These are phyloP conservation scores for Chaetodon trifasciatus DNA, from an alignment of 2,797 vertebrate species.

Conservation along the genomic window DNA sequence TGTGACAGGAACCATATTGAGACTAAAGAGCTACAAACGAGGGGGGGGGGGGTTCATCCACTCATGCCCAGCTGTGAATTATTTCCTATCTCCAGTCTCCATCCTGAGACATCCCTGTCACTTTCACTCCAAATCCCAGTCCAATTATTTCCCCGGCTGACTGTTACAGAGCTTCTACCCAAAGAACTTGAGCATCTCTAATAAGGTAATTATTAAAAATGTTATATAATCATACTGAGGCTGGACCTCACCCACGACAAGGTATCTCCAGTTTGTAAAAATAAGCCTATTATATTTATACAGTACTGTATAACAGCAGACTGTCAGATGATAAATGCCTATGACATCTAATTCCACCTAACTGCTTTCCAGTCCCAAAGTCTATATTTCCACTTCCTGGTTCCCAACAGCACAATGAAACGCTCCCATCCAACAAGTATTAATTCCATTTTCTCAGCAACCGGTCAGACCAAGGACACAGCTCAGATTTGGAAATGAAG, in stretches of 20 bases:
- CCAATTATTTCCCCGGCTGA: not conserved
- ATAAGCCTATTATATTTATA: not conserved
- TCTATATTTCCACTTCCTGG: constrained; percentile 9
- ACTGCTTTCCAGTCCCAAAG: not conserved
- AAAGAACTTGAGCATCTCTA: not conserved
- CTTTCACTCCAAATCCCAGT: constrained; percentile 17
- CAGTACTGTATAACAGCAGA: not conserved
- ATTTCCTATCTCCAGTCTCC: not conserved
- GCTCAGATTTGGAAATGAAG: not conserved
- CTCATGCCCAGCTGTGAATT: not conserved
- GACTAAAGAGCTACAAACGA: not conserved
- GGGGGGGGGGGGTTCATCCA: not conserved
- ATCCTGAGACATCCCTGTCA: not conserved
- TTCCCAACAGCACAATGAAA: constrained; percentile 25
- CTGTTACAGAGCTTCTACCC: not conserved
- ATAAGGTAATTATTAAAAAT: not conserved
- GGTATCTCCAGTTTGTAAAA: constrained; percentile 1
- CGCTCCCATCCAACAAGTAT: not conserved
- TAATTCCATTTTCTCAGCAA: constrained; percentile 1
- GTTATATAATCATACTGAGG: not conserved
- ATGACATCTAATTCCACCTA: not conserved
- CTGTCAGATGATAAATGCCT: not conserved
- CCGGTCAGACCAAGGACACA: not conserved
- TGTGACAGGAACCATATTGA: not conserved
- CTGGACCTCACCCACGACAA: not conserved